Evolutionary conservation across 2,797 vertebrate species (phyloP).

Genomic region (Takifugu rubripes): DNA sequence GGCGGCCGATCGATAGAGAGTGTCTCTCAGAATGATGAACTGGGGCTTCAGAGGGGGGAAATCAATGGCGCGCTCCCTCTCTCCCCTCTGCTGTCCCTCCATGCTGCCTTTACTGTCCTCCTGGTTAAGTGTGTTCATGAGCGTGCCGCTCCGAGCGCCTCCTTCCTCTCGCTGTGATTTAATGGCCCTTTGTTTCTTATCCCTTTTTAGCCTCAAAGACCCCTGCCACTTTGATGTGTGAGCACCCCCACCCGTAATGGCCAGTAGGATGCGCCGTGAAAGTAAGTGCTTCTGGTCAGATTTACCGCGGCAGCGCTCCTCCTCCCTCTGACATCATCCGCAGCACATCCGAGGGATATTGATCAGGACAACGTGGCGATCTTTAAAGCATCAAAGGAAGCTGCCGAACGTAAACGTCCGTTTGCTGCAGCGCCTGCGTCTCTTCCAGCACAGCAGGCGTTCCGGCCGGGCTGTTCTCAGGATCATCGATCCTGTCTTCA

Average conservation of each 20-base stretch:
- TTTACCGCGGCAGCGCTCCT: slow-evolving; percentile 48
- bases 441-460: neutral
- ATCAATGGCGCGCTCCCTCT: slow-evolving; percentile 69
- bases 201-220: slow-evolving; percentile 66
- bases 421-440: neutral
- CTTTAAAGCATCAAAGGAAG: slow-evolving; percentile 40
- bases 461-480: no score
- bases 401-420: slow-evolving; percentile 13
- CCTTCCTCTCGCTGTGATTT: slow-evolving; percentile 49
- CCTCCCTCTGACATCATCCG: slow-evolving; percentile 27
- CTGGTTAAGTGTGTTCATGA: slow-evolving; percentile 34
- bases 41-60: slow-evolving; percentile 74
- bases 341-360: slow-evolving; percentile 43
- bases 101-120: slow-evolving; percentile 22
- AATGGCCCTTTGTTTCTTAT: slow-evolving; percentile 60
- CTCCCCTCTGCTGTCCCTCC: slow-evolving; percentile 27
- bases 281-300: slow-evolving; percentile 72
- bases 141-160: slow-evolving; percentile 19
- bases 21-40: slow-evolving; percentile 81
- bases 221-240: slow-evolving; percentile 68
- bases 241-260: slow-evolving; percentile 66
- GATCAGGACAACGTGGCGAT: slow-evolving; percentile 31
- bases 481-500: no score
- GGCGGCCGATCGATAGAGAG: slow-evolving; percentile 70
- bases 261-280: slow-evolving; percentile 65